Percentiles rank a stretch among this genome's conserved stretches.
Evolutionary conservation across 2,113 vertebrate genomes (phyloP).

Genomic region (Prunella fulvescens): DNA sequence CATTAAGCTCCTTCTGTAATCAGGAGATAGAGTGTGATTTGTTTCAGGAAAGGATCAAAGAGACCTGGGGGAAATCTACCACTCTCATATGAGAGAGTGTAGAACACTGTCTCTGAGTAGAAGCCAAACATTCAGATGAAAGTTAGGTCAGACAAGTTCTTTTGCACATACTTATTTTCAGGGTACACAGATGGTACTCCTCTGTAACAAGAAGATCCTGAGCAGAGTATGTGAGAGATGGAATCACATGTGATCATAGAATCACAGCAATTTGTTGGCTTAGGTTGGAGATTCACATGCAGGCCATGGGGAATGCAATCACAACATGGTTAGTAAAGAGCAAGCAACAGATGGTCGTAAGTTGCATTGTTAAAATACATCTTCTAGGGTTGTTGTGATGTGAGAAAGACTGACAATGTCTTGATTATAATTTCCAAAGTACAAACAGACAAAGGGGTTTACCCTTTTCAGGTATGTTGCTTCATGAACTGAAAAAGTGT

Average conservation of each 20-base stretch:
- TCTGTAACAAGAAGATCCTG: not conserved
- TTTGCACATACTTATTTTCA: not conserved
- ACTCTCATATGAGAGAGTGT: not conserved
- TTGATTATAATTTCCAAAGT: not conserved
- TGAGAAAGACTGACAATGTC: not conserved
- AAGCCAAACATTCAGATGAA: not conserved
- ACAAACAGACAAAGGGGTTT: not conserved
- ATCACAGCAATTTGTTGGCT: not conserved
- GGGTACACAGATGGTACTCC: not conserved
- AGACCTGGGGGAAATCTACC: not conserved
- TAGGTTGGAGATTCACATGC: not conserved
- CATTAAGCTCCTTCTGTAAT: not conserved
- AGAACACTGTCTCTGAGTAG: not conserved
- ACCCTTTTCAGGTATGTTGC: not conserved
- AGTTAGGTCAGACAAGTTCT: not conserved
- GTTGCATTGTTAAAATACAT: not conserved
- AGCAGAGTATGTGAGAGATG: not conserved
- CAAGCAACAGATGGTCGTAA: not conserved
- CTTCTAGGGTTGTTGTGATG: not conserved
- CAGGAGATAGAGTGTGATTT: not conserved
- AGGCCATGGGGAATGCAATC: not conserved
- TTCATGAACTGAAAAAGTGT: not conserved
- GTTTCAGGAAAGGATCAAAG: not conserved
- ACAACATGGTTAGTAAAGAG: not conserved
- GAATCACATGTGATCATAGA: not conserved